Evolutionary conservation across 2,888 invertebrate species (phyloP), one percentile per base, ranked within the genome.

Genomic region (Oconnorella tubifera): DNA sequence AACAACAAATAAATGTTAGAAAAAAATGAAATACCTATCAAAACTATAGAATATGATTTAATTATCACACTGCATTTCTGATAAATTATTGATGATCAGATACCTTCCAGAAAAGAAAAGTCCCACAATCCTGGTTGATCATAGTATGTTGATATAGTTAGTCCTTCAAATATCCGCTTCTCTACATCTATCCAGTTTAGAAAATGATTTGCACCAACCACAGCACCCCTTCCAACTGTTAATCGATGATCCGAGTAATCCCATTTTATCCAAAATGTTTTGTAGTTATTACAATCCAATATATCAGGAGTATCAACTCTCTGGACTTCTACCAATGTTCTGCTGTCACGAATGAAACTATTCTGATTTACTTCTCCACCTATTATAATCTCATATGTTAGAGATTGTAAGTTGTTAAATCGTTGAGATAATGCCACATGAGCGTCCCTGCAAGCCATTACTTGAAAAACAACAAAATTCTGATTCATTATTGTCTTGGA

Each of bases 211-310:
- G 1, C 33, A 27, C 56, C 62, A 14, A 62, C 25, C 1, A 56
- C 56, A 14, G 62, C 62, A 25, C 62, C 62, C 2, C 32, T 27
- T 10, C 62, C 62, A n/a, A 56, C 55, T 23, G 25, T 33, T 29
- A 56, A 33, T n/a, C n/a, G n/a, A n/a, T n/a, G n/a, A n/a, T n/a
- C n/a, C 29, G 32, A 31, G 23, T 19, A 27, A 32, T 53, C 29
- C 64, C 51, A 62, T n/a, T 50, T 23, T n/a, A 48, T 33, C 64
- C 64, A 64, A 61, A 64, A 64, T 3, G 57, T 23, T 29, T 48
- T 53, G 56, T 62, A 64, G 28, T 40, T 31, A 51, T 62, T 64
- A 56, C 64, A 64, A 31, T 33, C 29, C 60, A 64, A 29, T n/a
- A 64, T 33, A 29, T 60, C 50, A 23, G 64, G 64, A 6, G 64